Evolutionary conservation across 35 echinoderm and acorn worm genomes (phyloP).

Genomic region (Amphiura filiformis): DNA sequence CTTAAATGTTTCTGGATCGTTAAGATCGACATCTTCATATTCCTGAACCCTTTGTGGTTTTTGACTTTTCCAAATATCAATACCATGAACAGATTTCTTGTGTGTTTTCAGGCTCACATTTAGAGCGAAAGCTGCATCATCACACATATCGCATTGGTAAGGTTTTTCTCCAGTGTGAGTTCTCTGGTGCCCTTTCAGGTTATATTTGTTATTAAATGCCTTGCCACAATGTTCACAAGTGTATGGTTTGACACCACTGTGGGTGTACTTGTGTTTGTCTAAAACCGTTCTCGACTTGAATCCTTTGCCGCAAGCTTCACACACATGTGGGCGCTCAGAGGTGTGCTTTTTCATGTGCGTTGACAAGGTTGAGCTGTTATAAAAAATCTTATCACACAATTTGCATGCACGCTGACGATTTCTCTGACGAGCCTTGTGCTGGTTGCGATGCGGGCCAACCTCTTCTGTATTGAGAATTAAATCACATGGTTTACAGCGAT

Average conservation of each 20-base stretch:
- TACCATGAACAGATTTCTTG: slow-evolving; percentile 62
- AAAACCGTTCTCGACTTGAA: slow-evolving; percentile 45
- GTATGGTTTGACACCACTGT: slow-evolving; percentile 59
- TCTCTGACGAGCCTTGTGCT: no score
- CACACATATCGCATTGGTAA: slow-evolving; percentile 70
- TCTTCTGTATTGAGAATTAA: not conserved
- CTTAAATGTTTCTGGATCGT: not conserved
- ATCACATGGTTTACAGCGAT: not conserved
- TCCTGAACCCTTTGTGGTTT: not conserved
- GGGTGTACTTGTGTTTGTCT: not conserved
- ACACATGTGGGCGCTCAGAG: slow-evolving; percentile 42
- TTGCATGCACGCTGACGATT: no score
- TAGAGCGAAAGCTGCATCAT: slow-evolving; percentile 53
- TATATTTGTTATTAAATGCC: slow-evolving; percentile 65
- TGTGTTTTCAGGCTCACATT: slow-evolving; percentile 86
- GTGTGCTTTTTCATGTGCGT: slow-evolving; percentile 12
- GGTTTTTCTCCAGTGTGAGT: slow-evolving; percentile 76
- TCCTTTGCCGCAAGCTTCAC: slow-evolving; percentile 31
- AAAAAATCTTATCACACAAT: no score
- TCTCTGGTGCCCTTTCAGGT: slow-evolving; percentile 61
- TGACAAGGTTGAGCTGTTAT: not conserved
- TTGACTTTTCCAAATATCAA: slow-evolving; percentile 64
- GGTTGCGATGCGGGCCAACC: not conserved
- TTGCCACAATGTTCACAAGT: slow-evolving; percentile 57
- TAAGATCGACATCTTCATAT: not conserved